phyloP scores from a whole-genome alignment of 2,113 vertebrate species.

The Thalassarche chlororhynchos region DNA sequence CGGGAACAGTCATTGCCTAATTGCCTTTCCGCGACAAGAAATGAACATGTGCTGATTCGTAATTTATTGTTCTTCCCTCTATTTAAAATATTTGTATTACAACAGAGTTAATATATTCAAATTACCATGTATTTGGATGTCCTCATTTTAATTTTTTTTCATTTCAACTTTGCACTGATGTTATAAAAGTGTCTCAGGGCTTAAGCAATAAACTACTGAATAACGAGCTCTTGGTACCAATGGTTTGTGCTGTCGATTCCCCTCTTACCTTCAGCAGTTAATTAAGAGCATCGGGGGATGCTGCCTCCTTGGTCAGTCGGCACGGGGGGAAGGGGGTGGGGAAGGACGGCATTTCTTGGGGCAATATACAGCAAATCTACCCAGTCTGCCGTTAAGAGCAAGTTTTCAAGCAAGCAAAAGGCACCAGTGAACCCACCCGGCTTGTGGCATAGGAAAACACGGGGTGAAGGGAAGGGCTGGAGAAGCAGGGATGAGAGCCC shows the following conservation, averaged over 20 bases:
- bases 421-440: not conserved
- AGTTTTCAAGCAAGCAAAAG: not conserved
- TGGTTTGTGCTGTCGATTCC: not conserved
- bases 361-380: not conserved
- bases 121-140: not conserved
- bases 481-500: not conserved
- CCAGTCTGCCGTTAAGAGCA: not conserved
- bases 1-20: not conserved
- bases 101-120: slow-evolving; percentile 69
- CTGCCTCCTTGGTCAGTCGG: not conserved
- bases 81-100: slow-evolving; percentile 71
- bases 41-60: not conserved
- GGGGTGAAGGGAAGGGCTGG: not conserved
- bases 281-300: rapidly evolving
- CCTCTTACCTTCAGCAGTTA: not conserved
- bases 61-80: slow-evolving; percentile 74
- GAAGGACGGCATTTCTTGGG: not conserved
- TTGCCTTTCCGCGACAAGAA: not conserved
- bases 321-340: not conserved
- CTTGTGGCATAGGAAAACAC: rapidly evolving
- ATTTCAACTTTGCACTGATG: not conserved
- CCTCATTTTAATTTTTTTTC: not conserved
- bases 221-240: not conserved
- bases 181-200: not conserved
- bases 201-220: slow-evolving; percentile 21